phyloP scores from a whole-genome alignment of 1,140 invertebrate genomes.

The Elymnias hypermnestra region DNA sequence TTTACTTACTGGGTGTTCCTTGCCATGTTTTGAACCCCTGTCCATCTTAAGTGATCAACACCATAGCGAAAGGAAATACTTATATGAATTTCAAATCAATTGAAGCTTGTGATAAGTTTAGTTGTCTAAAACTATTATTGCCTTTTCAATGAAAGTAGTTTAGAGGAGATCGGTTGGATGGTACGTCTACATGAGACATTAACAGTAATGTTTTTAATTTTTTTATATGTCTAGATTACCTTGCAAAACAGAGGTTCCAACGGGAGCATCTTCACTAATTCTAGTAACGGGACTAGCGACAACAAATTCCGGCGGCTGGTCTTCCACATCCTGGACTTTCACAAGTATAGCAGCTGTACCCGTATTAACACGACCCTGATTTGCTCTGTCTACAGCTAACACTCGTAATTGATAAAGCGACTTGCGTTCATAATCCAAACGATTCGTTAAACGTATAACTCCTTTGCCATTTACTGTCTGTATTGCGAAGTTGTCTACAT shows the following conservation, averaged over 20 bases:
- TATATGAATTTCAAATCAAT: too few species aligned
- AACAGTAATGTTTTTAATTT: too few species aligned
- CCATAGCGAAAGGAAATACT: too few species aligned
- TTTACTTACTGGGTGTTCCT: too few species aligned
- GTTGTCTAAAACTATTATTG: too few species aligned
- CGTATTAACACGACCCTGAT: slow-evolving; percentile 85
- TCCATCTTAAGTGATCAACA: too few species aligned
- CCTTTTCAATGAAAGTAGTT: too few species aligned
- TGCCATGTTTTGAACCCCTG: too few species aligned
- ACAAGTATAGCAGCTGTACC: slow-evolving; percentile 92
- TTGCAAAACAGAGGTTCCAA: slow-evolving; percentile 88
- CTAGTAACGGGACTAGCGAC: slow-evolving; percentile 90
- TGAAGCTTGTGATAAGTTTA: too few species aligned
- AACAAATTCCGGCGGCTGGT: slow-evolving; percentile 93
- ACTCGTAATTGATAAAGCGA: slow-evolving; percentile 91
- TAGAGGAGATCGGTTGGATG: too few species aligned
- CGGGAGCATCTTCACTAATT: slow-evolving; percentile 88
- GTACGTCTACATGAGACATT: too few species aligned
- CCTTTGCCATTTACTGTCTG: slow-evolving; percentile 92
- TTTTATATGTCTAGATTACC: too few species aligned
- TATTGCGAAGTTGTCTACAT: slow-evolving; percentile 87
- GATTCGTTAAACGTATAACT: slow-evolving; percentile 85
- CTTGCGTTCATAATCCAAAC: slow-evolving; percentile 92
- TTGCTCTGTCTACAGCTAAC: slow-evolving; percentile 90
- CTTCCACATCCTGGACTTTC: slow-evolving; percentile 91